phyloP scores from a whole-genome alignment of 2,888 invertebrate genomes.

The Agrypnus murinus region DNA sequence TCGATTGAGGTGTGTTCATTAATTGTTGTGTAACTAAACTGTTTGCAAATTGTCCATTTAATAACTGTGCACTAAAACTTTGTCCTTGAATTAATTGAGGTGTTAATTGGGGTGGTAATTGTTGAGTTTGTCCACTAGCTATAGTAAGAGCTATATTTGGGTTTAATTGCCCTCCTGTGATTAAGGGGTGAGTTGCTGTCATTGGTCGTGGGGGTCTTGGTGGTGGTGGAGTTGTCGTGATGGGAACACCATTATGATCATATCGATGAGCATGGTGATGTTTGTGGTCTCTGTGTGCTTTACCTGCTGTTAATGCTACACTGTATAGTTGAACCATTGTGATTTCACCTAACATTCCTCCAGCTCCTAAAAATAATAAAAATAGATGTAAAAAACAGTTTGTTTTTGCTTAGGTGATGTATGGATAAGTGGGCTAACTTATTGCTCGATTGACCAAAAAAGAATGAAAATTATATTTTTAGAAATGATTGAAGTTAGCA shows the following conservation, averaged over 20 bases:
- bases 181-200: constrained; percentile 72
- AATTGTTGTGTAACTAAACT: constrained; percentile 61
- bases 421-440: too few species aligned
- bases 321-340: constrained; percentile 88
- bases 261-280: constrained; percentile 90
- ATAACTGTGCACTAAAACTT: constrained; percentile 74
- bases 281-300: constrained; percentile 90
- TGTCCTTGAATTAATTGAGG: constrained; percentile 74
- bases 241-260: constrained; percentile 80
- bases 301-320: constrained; percentile 88
- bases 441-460: too few species aligned
- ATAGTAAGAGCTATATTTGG: constrained; percentile 74
- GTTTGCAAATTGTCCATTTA: constrained; percentile 78
- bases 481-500: background rate
- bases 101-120: constrained; percentile 55
- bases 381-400: constrained; percentile 31
- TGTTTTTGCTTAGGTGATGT: background rate
- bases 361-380: constrained; percentile 73
- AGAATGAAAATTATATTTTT: too few species aligned
- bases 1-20: constrained; percentile 50
- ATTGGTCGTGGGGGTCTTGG: constrained; percentile 74
- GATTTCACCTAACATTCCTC: constrained; percentile 83
- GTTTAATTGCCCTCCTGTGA: constrained; percentile 80
- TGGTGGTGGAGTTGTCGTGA: constrained; percentile 77
- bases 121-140: constrained; percentile 62